phyloP scores from a whole-genome alignment of 2,797 vertebrate species.

The Mionectes olivaceus region DNA sequence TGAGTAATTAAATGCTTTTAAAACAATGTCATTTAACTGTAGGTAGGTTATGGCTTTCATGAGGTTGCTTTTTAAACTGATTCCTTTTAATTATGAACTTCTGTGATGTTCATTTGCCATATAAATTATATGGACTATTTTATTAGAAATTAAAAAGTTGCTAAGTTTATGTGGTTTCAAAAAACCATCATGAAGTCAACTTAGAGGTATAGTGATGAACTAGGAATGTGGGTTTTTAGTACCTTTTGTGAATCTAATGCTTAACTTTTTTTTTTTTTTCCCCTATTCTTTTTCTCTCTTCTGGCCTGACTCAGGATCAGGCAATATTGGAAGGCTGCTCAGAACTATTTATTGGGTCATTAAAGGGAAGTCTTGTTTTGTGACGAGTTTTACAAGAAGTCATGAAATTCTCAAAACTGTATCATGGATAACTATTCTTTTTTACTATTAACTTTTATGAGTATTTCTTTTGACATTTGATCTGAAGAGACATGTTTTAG shows the following conservation, averaged over 20 bases:
- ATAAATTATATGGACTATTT: neutral
- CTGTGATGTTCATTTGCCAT: neutral
- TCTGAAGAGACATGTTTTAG: neutral
- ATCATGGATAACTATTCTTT: neutral
- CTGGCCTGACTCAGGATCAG: neutral
- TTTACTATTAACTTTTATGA: neutral
- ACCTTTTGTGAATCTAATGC: neutral
- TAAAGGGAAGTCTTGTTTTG: neutral
- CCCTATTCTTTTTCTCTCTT: neutral
- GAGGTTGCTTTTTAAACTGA: neutral
- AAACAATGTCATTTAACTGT: neutral
- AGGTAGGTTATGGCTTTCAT: neutral
- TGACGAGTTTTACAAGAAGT: neutral
- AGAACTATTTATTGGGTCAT: neutral
- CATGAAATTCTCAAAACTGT: neutral
- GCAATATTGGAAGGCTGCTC: neutral
- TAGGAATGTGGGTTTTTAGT: neutral
- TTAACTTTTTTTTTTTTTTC: neutral
- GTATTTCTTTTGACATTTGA: neutral
- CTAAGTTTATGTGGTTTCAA: neutral
- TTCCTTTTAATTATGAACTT: neutral
- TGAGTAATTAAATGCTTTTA: conserved; percentile 11
- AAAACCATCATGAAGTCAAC: neutral
- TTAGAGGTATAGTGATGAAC: neutral
- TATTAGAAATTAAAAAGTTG: neutral